Conservation (phyloP, 2,888 invertebrate genomes). For the Heliconius sara region DNA sequence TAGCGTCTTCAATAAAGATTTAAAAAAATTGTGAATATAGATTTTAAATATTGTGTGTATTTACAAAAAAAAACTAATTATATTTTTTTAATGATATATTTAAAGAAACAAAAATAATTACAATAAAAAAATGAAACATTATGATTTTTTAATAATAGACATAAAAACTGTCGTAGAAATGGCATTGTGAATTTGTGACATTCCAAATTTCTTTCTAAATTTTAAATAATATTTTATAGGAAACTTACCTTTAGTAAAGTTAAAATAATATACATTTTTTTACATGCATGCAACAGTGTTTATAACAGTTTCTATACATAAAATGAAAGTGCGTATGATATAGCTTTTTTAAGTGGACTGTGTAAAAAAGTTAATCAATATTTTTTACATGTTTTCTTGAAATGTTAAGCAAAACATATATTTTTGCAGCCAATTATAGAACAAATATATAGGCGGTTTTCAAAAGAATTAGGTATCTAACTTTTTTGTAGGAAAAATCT, state of each 20-base stretch:
- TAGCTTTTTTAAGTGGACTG: constrained; percentile 6
- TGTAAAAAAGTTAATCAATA: constrained; percentile 1
- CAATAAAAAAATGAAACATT: not conserved
- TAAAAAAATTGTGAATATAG: too few relatives aligned
- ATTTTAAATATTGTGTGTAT: too few relatives aligned
- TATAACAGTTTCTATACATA: constrained; percentile 3
- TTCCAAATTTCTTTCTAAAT: not conserved
- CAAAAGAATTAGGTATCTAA: not conserved
- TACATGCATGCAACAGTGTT: constrained; percentile 2
- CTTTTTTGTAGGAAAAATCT: too few relatives aligned
- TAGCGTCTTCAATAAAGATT: too few relatives aligned
- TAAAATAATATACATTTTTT: too few relatives aligned
- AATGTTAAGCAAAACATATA: not conserved
- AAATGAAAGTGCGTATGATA: constrained; percentile 6
- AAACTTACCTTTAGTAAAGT: not conserved
- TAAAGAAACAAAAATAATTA: not conserved
- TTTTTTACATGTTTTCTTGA: not conserved
- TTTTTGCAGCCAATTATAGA: too few relatives aligned
- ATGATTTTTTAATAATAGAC: not conserved
- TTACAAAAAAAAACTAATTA: too few relatives aligned
- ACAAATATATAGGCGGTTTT: not conserved
- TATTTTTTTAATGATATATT: too few relatives aligned
- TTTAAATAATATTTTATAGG: not conserved
- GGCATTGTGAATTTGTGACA: not conserved
- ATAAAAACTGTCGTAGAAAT: not conserved